phyloP scores from a whole-genome alignment of 35 echinoderm and acorn worm species.

The Strongylocentrotus purpuratus region DNA sequence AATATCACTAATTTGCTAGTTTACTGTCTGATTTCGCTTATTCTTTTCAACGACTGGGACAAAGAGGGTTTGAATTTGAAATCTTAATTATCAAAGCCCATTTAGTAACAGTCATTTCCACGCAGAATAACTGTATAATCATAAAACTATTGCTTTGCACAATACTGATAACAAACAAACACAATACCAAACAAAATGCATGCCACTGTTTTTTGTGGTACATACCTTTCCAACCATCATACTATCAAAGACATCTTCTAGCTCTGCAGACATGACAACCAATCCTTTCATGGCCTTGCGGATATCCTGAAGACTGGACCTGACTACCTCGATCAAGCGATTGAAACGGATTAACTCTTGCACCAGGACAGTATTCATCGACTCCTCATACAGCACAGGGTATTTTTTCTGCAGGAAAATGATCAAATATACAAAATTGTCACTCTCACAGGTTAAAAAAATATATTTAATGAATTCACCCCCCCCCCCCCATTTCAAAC shows the following conservation, averaged over 20 bases:
- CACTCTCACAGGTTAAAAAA: not conserved
- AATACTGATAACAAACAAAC: no score
- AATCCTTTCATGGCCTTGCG: constrained; percentile 94
- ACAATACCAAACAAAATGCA: no score
- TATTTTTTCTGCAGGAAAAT: constrained; percentile 71
- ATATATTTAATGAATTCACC: no score
- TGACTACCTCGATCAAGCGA: constrained; percentile 79
- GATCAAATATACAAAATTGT: not conserved
- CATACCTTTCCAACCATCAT: constrained; percentile 99
- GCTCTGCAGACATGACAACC: constrained; percentile 95
- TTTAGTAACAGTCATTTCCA: no score
- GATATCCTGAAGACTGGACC: constrained; percentile 86
- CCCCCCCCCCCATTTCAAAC: no score
- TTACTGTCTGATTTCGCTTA: not conserved
- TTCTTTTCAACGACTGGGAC: not conserved
- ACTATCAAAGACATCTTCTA: constrained; percentile 97
- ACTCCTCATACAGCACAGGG: constrained; percentile 95
- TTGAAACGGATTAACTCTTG: constrained; percentile 97
- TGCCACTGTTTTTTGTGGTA: not conserved
- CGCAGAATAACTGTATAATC: no score
- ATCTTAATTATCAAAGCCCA: no score
- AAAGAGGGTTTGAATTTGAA: not conserved
- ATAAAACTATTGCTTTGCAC: no score
- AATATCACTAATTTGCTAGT: not conserved
- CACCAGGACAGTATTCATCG: constrained; percentile 96